Evolutionary conservation across 2,888 invertebrate genomes (phyloP), one percentile per base, ranked within the genome.

Genomic region (Phanerotoma sp.): DNA sequence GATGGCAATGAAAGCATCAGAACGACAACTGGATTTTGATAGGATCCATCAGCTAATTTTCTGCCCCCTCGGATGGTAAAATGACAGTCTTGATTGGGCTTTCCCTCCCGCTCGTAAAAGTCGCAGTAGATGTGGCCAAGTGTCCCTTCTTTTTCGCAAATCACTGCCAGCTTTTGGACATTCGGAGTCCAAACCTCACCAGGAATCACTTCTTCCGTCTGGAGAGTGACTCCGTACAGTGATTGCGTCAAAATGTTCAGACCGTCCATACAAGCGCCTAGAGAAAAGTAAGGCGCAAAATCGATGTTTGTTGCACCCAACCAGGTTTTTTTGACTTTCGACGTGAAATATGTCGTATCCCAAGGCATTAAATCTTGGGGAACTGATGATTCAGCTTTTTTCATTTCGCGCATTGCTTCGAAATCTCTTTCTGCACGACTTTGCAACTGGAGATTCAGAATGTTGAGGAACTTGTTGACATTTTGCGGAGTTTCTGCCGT

Each of bases 61-160:
- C 92, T 89, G 5, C 98, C 97, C 9, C 98, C 98, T 72, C 91
- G 88, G 64, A 99, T 96, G 0, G 99, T 99, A 79, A 96, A 99
- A 78, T 99, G 99, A 70, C 99, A 99, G 77, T 99, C 99, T 80
- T 96, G 96, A 77, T 92, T 89, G 5, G 93, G 91, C 79, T 99
- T 99, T n/a, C 89, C 89, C 20, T 83, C 79, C 49, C 96, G 81
- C 78, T 93, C 93, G 73, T 91, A 98, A 71, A 99, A 89, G 80
- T 99, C 99, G 77, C 98, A 96, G 79, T 98, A 99, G 67, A 99
- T 95, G 71, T 93, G 86, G 0, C 99, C 99, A 28, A 99, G 79
- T 10, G 89, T 75, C 1, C 91, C 91, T 70, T 93, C 90, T 0
- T 77, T 80, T 66, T 90, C 88, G 68, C 95, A 91, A 2, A 87